Evolutionary conservation across 2,888 invertebrate species (phyloP).

Genomic region (Colletes collaris): DNA sequence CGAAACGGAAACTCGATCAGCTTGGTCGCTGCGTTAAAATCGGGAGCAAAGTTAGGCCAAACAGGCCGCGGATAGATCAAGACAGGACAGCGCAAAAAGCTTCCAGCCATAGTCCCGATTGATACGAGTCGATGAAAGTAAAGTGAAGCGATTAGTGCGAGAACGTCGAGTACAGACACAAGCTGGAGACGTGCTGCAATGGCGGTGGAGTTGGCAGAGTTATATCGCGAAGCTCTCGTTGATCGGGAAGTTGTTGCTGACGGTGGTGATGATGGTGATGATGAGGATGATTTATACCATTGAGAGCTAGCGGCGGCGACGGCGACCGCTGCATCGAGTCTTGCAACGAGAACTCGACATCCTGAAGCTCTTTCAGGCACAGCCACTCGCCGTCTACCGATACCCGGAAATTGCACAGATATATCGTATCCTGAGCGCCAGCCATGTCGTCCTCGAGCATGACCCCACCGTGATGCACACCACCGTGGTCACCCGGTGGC

Average conservation of each 20-base stretch:
- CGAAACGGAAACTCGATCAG: not conserved
- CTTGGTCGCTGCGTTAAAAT: not conserved
- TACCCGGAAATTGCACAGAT: constrained; percentile 98
- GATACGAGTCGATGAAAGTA: not conserved
- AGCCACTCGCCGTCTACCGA: constrained; percentile 99
- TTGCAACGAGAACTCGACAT: constrained; percentile 91
- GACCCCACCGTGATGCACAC: constrained; percentile 76
- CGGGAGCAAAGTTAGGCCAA: not conserved
- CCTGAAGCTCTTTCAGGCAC: constrained; percentile 96
- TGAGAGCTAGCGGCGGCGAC: constrained; percentile 87
- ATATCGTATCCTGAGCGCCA: constrained; percentile 97
- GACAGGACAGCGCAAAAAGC: not conserved
- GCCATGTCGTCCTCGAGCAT: constrained; percentile 88
- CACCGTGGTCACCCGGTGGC: constrained; percentile 76
- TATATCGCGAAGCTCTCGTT: constrained; percentile 80
- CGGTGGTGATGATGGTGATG: constrained; percentile 68
- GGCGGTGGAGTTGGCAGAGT: constrained; percentile 78
- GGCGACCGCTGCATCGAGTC: constrained; percentile 87
- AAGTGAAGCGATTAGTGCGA: constrained; percentile 62
- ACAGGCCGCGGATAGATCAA: not conserved
- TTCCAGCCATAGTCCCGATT: not conserved
- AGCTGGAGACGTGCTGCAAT: constrained; percentile 82
- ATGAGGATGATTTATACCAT: constrained; percentile 77
- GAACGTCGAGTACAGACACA: constrained; percentile 80
- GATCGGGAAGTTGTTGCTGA: constrained; percentile 72